Base-by-base conservation (phyloP, 2,113 vertebrate species). In the Irena cyanogastra region DNA sequence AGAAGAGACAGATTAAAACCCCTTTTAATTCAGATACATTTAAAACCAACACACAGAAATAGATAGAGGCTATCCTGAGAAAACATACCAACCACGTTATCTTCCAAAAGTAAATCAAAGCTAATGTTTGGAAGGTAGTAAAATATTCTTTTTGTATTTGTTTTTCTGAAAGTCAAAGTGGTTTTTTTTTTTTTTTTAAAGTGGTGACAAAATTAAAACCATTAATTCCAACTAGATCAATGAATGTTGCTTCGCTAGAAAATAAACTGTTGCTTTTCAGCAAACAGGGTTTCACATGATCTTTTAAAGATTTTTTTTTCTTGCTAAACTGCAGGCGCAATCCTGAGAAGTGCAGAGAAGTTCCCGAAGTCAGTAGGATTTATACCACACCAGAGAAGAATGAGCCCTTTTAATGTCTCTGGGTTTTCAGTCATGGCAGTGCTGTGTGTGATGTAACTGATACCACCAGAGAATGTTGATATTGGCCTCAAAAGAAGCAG, bases 21-120 rank as follows among this genome's bases (percentile, higher is more conserved):
- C 41, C 49, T 95, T 89, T 95, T 52, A 92, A 89, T 92, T 66
- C 83, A 92, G 35, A 84, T 78, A 85, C n/a, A 1, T 87, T 94
- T 86, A 95, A 97, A 95, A 94, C 84, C 79, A 94, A 89, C 68
- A 97, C 92, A 90, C 47, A 92, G 76, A 96, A 94, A 95, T 80
- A 93, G 84, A 95, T 86, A 94, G 83, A 96, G 57, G 33, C 79
- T 97, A 93, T 90, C 81, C 84, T 97, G 89, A 97, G 97, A 96
- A 95, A 95, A 97, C 86, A 83, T 80, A 93, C 59, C 60, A 94
- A 96, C 74, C 77, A 96, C 6, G 3, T 42, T 93, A 84, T 74
- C 39, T 95, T 96, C 66, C 53, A 91, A 80, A 44, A 61, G 30
- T 80, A 88, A 84, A 89, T 88, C 63, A 85, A 92, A 90, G 28